Percentiles rank a stretch among this genome's conserved stretches.
Evolutionary conservation across 2,888 invertebrate genomes (phyloP).

Genomic region (Orchesella flavescens): DNA sequence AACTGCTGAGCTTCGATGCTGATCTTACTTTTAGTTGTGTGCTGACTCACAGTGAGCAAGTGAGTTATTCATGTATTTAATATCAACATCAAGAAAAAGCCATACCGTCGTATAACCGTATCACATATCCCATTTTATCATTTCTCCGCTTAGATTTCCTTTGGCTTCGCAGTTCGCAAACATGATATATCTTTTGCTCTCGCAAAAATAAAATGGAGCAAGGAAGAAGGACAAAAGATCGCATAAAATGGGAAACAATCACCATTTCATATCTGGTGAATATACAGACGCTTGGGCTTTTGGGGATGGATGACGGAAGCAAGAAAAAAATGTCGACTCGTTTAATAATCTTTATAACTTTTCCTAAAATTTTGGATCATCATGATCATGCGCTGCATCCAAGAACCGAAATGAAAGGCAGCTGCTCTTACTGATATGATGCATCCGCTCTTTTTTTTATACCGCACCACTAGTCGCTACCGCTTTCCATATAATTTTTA

Average conservation of each 20-base stretch:
- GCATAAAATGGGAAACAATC: constrained; percentile 15
- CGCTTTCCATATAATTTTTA: constrained; percentile 4
- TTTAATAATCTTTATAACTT: too few relatives aligned
- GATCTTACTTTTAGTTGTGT: too few relatives aligned
- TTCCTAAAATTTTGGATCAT: not conserved
- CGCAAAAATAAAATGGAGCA: not conserved
- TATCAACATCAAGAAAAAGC: too few relatives aligned
- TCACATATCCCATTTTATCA: too few relatives aligned
- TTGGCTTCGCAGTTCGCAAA: not conserved
- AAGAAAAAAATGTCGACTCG: not conserved
- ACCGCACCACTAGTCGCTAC: too few relatives aligned
- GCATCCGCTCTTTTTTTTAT: not conserved
- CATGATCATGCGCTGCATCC: not conserved
- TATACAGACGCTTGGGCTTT: too few relatives aligned
- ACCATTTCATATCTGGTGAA: not conserved
- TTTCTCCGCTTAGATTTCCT: not conserved
- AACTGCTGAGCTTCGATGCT: too few relatives aligned
- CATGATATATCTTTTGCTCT: not conserved
- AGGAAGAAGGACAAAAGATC: not conserved
- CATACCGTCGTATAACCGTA: too few relatives aligned
- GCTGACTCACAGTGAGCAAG: too few relatives aligned
- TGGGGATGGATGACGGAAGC: not conserved
- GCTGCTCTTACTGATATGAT: too few relatives aligned
- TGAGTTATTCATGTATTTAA: too few relatives aligned
- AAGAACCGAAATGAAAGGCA: too few relatives aligned